A percentile compares a stretch with the other conserved stretches of the same genome.
Evolutionary conservation across 2,888 invertebrate genomes (phyloP).

Genomic region (Amphimallon solstitiale): DNA sequence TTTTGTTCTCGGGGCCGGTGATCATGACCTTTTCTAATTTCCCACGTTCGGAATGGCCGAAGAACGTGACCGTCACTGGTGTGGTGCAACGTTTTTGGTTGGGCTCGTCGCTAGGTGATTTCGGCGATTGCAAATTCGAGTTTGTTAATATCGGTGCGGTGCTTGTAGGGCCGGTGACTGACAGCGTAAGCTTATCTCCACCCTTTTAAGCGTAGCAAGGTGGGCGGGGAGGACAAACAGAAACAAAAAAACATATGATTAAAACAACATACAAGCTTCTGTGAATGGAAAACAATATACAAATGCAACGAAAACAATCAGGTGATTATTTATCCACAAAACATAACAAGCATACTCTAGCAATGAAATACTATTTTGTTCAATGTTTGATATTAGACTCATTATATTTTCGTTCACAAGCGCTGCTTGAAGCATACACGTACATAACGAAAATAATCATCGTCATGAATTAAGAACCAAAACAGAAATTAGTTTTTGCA

Average conservation of each 20-base stretch:
- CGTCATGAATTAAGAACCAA: no score
- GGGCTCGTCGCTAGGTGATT: constrained; percentile 47
- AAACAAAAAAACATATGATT: constrained; percentile 47
- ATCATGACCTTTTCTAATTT: constrained; percentile 58
- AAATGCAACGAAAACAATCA: background rate
- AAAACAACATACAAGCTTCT: constrained; percentile 42
- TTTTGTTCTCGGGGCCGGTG: constrained; percentile 46
- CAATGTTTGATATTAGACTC: no score
- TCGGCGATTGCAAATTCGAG: constrained; percentile 47
- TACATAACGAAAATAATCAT: no score
- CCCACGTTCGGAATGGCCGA: constrained; percentile 60
- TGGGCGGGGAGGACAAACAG: constrained; percentile 10
- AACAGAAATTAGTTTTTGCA: no score
- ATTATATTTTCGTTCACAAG: no score
- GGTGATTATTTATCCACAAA: background rate
- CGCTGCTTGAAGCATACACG: no score
- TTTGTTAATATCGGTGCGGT: constrained; percentile 42
- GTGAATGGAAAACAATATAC: constrained; percentile 42
- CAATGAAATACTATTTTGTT: background rate
- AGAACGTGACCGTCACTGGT: constrained; percentile 73
- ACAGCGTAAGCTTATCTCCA: constrained; percentile 75
- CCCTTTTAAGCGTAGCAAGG: constrained; percentile 63
- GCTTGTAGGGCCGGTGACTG: constrained; percentile 67
- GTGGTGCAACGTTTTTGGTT: constrained; percentile 60
- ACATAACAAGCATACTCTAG: background rate